phyloP scores from a whole-genome alignment of 37 sponge, comb jelly and placozoan species.

The Spongilla lacustris region DNA sequence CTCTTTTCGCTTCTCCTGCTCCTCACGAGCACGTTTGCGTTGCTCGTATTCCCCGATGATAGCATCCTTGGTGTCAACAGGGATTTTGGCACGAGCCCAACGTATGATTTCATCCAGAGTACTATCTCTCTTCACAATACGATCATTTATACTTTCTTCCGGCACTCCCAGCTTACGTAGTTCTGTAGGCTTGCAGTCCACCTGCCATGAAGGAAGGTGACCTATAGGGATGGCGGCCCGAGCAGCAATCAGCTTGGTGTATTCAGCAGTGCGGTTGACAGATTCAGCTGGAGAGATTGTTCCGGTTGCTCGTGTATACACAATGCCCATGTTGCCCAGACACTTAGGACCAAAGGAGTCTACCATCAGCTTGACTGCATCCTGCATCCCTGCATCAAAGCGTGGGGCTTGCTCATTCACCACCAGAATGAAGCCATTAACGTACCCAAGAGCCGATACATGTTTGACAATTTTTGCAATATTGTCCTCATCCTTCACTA shows the following conservation, averaged over 20 bases:
- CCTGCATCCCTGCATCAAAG: background rate
- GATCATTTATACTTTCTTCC: background rate
- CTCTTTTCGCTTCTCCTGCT: background rate
- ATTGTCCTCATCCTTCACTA: background rate
- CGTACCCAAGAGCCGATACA: background rate
- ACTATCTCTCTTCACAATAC: background rate
- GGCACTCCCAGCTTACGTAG: background rate
- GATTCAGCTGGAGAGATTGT: background rate
- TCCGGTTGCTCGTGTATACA: background rate
- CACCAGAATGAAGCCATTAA: background rate
- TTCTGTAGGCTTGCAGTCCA: background rate
- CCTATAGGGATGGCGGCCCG: background rate
- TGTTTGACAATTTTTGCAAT: background rate
- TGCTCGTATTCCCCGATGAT: background rate
- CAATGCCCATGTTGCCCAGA: background rate
- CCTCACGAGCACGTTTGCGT: background rate
- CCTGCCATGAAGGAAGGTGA: background rate
- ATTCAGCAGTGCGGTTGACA: background rate
- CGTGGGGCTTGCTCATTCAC: background rate
- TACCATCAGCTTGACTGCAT: background rate
- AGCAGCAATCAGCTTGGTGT: background rate
- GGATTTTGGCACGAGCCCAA: background rate
- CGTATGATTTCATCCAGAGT: background rate
- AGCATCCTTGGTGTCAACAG: background rate
- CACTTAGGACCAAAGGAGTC: background rate